These are phyloP conservation scores for Fukomys damarensis DNA, from an alignment of 2,113 vertebrate genomes.

Conservation along the genomic window DNA sequence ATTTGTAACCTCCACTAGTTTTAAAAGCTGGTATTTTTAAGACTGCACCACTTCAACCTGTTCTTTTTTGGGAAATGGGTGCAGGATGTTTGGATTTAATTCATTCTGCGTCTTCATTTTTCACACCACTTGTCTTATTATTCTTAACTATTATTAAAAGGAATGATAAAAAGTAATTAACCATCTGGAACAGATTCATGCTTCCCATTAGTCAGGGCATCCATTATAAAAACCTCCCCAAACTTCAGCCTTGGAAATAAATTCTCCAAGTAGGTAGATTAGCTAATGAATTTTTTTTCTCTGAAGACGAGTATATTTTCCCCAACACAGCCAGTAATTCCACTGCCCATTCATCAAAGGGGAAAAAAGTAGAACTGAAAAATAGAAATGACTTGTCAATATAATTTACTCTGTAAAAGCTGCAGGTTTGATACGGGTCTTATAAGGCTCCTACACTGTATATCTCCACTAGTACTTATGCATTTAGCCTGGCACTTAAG, in stretches of 20 bases:
- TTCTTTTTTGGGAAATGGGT: slow-evolving; percentile 54
- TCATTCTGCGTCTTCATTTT: slow-evolving; percentile 60
- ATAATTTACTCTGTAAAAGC: slow-evolving; percentile 52
- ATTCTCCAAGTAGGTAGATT: slow-evolving; percentile 77
- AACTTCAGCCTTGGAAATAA: slow-evolving; percentile 76
- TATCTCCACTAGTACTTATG: neutral
- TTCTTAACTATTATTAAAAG: slow-evolving; percentile 81
- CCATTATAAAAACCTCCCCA: slow-evolving; percentile 75
- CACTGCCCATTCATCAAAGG: slow-evolving; percentile 61
- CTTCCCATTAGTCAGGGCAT: slow-evolving; percentile 75
- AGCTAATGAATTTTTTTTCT: slow-evolving; percentile 76
- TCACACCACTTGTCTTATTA: slow-evolving; percentile 71
- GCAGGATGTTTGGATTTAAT: slow-evolving; percentile 46
- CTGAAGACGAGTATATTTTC: slow-evolving; percentile 20
- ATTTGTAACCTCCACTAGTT: neutral
- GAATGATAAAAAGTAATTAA: slow-evolving; percentile 81
- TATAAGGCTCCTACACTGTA: neutral
- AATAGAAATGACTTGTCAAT: neutral
- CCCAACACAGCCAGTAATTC: slow-evolving; percentile 20
- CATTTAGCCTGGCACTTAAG: neutral
- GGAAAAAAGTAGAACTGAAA: slow-evolving; percentile 27
- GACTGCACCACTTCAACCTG: neutral
- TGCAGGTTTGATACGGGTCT: neutral
- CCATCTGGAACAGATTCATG: slow-evolving; percentile 77
- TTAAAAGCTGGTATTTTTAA: slow-evolving; percentile 39